Evolutionary conservation across 2,797 vertebrate species (phyloP), one percentile per base, ranked within the genome.

Genomic region (Thunnus albacares): DNA sequence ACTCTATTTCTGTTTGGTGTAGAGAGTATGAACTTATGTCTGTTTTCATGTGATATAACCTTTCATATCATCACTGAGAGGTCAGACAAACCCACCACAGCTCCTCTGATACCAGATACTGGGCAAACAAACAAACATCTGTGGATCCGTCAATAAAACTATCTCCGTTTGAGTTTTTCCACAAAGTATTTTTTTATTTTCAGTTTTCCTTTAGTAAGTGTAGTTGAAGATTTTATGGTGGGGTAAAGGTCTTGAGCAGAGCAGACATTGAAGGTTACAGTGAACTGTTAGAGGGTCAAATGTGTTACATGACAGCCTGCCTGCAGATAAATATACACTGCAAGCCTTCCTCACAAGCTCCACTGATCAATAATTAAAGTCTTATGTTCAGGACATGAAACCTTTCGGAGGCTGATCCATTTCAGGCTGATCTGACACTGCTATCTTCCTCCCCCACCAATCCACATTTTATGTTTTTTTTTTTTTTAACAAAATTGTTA

Each of bases 321-420:
- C 59, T 61, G 52, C 77, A 79, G 53, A 79, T 83, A 76, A 85
- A 80, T 81, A 59, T 64, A 61, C 72, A 72, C 66, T 9, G 24
- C 55, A 63, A 53, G 38, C 75, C 41, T 73, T 64, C 63, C 72
- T 55, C 68, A n/a, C 30, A 12, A 53, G 51, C 79, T 76, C 74
- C 35, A 30, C 35, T 59, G 43, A 70, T 86, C 80, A 86, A 87
- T 86, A 84, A 84, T 90, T 85, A 35, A 88, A 52, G 76, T 77
- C 33, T 81, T 30, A 55, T 68, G 82, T 77, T 81, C 59, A 20
- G 75, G 62, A 76, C 59, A 33, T 55, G 49, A 73, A 80, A 66
- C 67, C 66, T 70, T 62, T 17, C 47, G 61, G 56, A 72, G 58
- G 22, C 47, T 35, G 57, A 55, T 68, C 35, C 49, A 28, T 8